Evolutionary conservation across 2,888 invertebrate species (phyloP).

Genomic region (Brenthis daphne): DNA sequence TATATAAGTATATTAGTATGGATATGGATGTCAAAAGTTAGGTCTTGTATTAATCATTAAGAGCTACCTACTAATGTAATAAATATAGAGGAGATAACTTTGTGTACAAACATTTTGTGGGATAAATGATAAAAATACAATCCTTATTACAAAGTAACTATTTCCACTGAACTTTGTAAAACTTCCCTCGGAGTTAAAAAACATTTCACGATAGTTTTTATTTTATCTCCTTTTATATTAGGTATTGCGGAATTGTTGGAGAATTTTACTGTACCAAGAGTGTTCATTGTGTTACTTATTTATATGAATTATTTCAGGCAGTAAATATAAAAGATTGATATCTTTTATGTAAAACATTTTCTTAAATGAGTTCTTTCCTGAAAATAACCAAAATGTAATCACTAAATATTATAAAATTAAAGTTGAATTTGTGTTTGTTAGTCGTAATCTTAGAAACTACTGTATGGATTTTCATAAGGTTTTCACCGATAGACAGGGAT

Average conservation of each 20-base stretch:
- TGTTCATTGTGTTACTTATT: background rate
- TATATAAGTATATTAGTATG: too few relatives aligned
- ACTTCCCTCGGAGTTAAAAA: constrained; percentile 36
- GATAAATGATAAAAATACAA: constrained; percentile 36
- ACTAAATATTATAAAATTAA: too few relatives aligned
- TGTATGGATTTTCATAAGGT: too few relatives aligned
- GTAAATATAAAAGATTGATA: background rate
- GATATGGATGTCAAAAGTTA: too few relatives aligned
- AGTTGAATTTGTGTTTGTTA: too few relatives aligned
- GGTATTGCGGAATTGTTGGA: background rate
- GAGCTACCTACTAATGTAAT: constrained; percentile 18
- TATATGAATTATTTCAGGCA: background rate
- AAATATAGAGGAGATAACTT: constrained; percentile 28
- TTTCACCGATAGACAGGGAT: too few relatives aligned
- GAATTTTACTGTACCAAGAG: background rate
- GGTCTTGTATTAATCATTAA: too few relatives aligned
- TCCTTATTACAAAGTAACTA: constrained; percentile 37
- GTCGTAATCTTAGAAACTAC: too few relatives aligned
- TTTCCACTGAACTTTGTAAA: constrained; percentile 33
- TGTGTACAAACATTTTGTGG: constrained; percentile 34
- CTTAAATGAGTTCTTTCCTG: too few relatives aligned
- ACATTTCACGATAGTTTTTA: constrained; percentile 35
- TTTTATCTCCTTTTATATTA: constrained; percentile 27
- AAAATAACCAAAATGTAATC: too few relatives aligned
- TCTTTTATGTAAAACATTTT: too few relatives aligned